phyloP scores from a whole-genome alignment of 2,888 invertebrate genomes.

The Drosophila sordidula region DNA sequence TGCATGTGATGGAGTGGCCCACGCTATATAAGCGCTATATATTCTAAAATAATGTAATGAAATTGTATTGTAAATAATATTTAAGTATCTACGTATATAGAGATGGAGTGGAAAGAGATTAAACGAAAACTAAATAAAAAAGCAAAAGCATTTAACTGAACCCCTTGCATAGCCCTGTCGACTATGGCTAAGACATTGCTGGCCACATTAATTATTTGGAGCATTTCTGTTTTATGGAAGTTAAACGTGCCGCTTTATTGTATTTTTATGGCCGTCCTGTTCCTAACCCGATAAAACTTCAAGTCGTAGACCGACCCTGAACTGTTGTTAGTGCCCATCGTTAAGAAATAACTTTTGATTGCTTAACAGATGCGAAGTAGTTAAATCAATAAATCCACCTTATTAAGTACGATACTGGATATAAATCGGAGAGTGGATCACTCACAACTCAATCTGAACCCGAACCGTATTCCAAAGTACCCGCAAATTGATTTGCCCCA shows the following conservation, averaged over 20 bases:
- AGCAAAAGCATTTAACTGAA: not conserved
- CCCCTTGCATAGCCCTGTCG: no score
- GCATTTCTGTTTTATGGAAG: not conserved
- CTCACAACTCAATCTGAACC: conserved; percentile 3
- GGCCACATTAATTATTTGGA: not conserved
- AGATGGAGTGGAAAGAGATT: not conserved
- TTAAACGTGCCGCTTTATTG: not conserved
- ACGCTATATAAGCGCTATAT: conserved; percentile 85
- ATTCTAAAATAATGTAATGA: conserved; percentile 51
- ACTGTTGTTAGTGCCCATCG: not conserved
- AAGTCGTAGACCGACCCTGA: not conserved
- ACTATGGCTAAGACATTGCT: no score
- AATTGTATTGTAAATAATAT: not conserved
- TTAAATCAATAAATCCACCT: conserved; percentile 50
- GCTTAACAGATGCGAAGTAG: conserved; percentile 38
- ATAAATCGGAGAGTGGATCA: conserved; percentile 4
- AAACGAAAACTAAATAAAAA: not conserved
- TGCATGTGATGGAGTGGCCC: conserved; percentile 86
- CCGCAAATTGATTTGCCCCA: conserved; percentile 10
- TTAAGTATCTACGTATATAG: not conserved
- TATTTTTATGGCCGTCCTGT: not conserved
- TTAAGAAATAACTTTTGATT: conserved; percentile 13
- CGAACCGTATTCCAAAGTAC: conserved; percentile 23
- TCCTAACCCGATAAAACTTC: conserved; percentile 4
- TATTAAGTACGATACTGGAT: conserved; percentile 36